Base-by-base conservation (phyloP, 2,113 vertebrate genomes). In the Alouatta palliata region DNA sequence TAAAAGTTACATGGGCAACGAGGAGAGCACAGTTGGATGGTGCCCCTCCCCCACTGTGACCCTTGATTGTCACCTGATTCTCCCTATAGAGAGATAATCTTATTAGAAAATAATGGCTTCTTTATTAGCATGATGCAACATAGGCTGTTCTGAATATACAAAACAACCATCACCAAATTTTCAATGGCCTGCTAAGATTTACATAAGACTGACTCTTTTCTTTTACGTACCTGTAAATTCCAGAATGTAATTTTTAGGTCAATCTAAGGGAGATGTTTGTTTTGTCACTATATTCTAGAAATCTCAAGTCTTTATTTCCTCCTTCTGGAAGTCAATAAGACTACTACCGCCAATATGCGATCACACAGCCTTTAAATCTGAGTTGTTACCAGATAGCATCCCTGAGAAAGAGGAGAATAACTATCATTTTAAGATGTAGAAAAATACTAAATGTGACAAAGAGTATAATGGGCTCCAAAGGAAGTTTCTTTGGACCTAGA, bases 251-350 rank as follows among this genome's bases (percentile, higher is more conserved):
- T 35, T 89, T 70, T 30, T n/a, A 85, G 61, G 30, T 35, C 64
- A 81, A 77, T 17, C 85, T 66, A 90, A 76, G 37, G 9, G 49
- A 79, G 81, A 85, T 75, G 61, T 73, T 85, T 91, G 40, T 20
- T 79, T 82, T 73, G 70, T 25, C 79, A 25, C 73, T 68, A 17
- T 64, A 87, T 96, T 76, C 49, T 90, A 86, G 76, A 92, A 97
- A 70, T 66, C 37, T 75, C 58, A 11, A 30, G 35, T 91, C 21
- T 82, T 92, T 91, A 70, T 92, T 91, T 94, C 56, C 20, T 95
- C 56, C 47, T 81, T 87, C 27, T 56, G 32, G 30, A 91, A 66
- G 16, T 94, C 64, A 73, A 0, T 66, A 40, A 71, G 64, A 66
- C 54, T 54, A 40, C 8, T 58, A 37, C 25, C 20, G 85, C 35